Base-by-base conservation (phyloP, 53 echinoderm and acorn worm species). In the Glandiceps talaboti region DNA sequence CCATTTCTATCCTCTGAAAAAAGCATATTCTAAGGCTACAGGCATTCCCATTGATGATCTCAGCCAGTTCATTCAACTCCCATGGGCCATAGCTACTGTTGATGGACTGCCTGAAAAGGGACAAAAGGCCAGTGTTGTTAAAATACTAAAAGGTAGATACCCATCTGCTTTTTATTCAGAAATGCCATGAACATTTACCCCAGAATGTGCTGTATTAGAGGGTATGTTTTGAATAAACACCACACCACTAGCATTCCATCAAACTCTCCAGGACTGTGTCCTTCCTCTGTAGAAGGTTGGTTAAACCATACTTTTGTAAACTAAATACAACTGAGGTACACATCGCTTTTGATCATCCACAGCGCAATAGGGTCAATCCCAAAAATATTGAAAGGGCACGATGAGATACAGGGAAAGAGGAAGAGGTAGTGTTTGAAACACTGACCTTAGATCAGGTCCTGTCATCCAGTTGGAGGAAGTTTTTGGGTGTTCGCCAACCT, bases 171-270 rank as follows among this genome's bases (percentile, higher is more conserved):
- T 82, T 76, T 28, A n/a, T 25, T 27, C 30, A 30, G 32, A 82
- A 30, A 76, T 76, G 25, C 75, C 31, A 45, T 12, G 64, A 0
- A 10, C 32, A 31, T n/a, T 10, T 25, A 76, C 28, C 1, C 26
- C 32, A 31, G 32, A 28, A 0, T 82, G 82, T 76, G 81, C 78
- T 29, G 75, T 90, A 25, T 31, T 87, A 33, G 90, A 86, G 30
- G 86, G 90, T 26, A 84, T 87, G 87, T 87, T 90, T 30, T 32
- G 86, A 29, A 87, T 90, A 0, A 84, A 86, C 73, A 84, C 84
- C 0, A 82, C 75, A 75, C 90, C 90, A 20, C 78, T 84, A 26
- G 76, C 64, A 32, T 81, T 74, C 30, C 81, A 90, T 27, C 78
- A 77, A 31, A 86, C 82, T 30, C 78, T 84, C 74, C 74, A 83